Base-by-base conservation (phyloP, 2,797 vertebrate genomes). In the Hydrolagus colliei region DNA sequence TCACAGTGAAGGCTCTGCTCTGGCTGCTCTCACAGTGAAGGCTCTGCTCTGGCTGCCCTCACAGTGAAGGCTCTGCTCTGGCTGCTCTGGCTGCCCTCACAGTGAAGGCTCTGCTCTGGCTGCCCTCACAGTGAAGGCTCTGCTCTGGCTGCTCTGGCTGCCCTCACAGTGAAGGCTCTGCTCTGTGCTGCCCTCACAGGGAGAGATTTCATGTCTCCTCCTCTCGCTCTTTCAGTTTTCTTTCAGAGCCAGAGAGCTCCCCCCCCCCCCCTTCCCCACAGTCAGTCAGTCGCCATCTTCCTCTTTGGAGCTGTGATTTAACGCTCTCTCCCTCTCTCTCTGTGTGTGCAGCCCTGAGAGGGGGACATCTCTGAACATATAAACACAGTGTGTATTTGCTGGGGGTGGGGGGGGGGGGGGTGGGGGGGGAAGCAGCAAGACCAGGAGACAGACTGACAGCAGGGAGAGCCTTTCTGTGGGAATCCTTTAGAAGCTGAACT, bases 201-300 rank as follows among this genome's bases (percentile, higher is more conserved):
- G 65, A 84, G 65, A 9, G 77, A 20, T 35, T 9, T 16, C 11
- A 4, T 18, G 65, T 68, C 79, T 84, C 65, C 63, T 71, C 79
- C 79, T 84, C 63, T 32, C 63, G 6, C 9, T 32, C 27, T 68
- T 84, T 84, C 10, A 18, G 65, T 71, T 71, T 80, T 84, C 65
- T 71, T 82, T 84, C 65, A 35, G 67, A 35, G 79, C 79, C 13
- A 67, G 63, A 11, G 79, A 52, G 79, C 13, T 71, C 62, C 32
- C 16, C 79, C 5, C 32, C 68, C 79, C 41, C 41, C 65, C 16
- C 73, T 22, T 9, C 4, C n/a, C n/a, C n/a, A n/a, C n/a, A n/a
- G n/a, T n/a, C 78, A 67, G 8, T n/a, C 79, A 68, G 65, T 84
- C 79, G 79, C 79, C 79, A 84, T 71, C 65, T 84, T 84, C 79